Evolutionary conservation across 2,888 invertebrate genomes (phyloP).

Genomic region (Coleophora deauratella): DNA sequence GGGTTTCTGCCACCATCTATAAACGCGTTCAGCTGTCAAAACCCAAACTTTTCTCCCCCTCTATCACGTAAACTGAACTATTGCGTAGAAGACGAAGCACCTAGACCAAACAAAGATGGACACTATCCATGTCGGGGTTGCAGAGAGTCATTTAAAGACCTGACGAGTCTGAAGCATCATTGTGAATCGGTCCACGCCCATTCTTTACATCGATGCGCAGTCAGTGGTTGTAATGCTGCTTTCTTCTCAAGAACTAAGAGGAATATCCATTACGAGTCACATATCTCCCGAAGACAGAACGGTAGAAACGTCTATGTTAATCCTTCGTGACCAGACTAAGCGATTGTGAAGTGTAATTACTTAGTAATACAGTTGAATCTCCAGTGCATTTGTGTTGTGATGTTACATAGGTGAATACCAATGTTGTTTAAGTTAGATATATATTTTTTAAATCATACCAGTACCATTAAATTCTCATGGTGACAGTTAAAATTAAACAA

Average conservation of each 20-base stretch:
- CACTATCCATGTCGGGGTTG: conserved; percentile 82
- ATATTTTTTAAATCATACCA: conserved; percentile 29
- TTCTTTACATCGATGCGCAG: conserved; percentile 83
- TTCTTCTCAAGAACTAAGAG: conserved; percentile 86
- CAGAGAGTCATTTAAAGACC: conserved; percentile 76
- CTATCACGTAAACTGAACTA: conserved; percentile 66
- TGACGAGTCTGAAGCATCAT: conserved; percentile 79
- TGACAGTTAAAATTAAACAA: conserved; percentile 9
- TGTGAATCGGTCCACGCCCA: conserved; percentile 80
- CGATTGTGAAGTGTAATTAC: neutral
- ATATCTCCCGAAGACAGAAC: conserved; percentile 59
- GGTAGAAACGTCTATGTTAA: conserved; percentile 40
- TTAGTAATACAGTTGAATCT: conserved; percentile 24
- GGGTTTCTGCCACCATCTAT: conserved; percentile 60
- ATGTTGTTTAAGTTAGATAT: conserved; percentile 27
- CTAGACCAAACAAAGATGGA: conserved; percentile 78
- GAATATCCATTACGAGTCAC: conserved; percentile 83
- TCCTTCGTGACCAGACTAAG: conserved; percentile 42
- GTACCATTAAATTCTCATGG: conserved; percentile 43
- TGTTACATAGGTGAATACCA: conserved; percentile 28
- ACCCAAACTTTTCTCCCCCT: conserved; percentile 50
- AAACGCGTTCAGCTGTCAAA: conserved; percentile 54
- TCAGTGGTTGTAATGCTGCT: conserved; percentile 83
- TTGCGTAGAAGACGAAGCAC: conserved; percentile 79
- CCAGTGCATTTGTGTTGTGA: conserved; percentile 62